These are phyloP conservation scores for Pristionchus entomophagus DNA, from an alignment of 2,888 invertebrate genomes.

Conservation along the genomic window DNA sequence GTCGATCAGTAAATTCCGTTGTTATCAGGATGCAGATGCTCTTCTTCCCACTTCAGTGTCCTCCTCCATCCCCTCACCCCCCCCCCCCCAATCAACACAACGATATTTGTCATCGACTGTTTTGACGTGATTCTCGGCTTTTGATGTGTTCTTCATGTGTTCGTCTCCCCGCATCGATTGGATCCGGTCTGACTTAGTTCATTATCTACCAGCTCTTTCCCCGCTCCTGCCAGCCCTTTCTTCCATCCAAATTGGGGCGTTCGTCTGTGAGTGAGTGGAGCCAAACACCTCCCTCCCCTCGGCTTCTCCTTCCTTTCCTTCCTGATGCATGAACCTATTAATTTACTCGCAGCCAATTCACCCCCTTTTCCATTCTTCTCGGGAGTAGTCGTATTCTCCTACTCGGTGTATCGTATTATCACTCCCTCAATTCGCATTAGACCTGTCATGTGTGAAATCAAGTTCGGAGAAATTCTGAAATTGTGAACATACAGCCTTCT, in stretches of 20 bases:
- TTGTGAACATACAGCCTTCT: background rate
- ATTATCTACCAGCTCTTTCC: background rate
- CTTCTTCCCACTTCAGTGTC: background rate
- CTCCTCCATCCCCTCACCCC: background rate
- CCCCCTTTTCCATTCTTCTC: background rate
- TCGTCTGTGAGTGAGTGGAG: slow-evolving; percentile 8
- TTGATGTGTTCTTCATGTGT: background rate
- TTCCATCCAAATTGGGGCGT: slow-evolving; percentile 2
- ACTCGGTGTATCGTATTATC: background rate
- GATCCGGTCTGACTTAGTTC: background rate
- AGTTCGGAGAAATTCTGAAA: background rate
- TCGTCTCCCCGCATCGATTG: background rate
- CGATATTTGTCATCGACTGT: slow-evolving; percentile 28
- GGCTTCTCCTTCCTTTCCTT: slow-evolving; percentile 1
- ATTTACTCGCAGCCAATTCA: slow-evolving; percentile 29
- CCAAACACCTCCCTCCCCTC: background rate
- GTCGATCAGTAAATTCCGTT: background rate
- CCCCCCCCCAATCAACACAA: background rate
- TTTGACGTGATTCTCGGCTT: slow-evolving; percentile 25
- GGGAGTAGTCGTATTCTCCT: background rate
- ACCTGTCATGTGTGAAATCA: too few relatives aligned
- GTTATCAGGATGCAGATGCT: slow-evolving; percentile 26
- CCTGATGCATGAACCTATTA: slow-evolving; percentile 34
- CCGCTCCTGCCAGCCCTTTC: background rate
- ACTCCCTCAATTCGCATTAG: too few relatives aligned